These are phyloP conservation scores for Amblyjoppa fuscipennis DNA, from an alignment of 2,888 invertebrate species.

Conservation along the genomic window DNA sequence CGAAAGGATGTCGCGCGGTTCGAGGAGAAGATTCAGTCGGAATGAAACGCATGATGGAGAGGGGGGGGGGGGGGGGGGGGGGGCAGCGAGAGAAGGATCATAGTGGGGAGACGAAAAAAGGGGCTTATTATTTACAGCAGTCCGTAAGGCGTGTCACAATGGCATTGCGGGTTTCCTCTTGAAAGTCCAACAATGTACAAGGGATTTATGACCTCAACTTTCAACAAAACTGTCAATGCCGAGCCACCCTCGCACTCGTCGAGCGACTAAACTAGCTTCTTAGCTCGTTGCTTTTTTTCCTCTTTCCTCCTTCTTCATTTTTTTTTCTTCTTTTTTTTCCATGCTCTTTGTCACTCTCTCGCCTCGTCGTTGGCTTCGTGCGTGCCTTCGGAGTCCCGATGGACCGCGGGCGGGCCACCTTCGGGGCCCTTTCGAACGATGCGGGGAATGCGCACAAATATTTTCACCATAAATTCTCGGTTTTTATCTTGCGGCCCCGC, in stretches of 20 bases:
- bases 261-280: conserved; percentile 62
- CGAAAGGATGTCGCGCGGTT: conserved; percentile 15
- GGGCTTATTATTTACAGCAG: conserved; percentile 83
- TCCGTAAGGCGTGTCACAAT: conserved; percentile 83
- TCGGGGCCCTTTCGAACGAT: conserved; percentile 69
- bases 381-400: conserved; percentile 22
- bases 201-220: conserved; percentile 84
- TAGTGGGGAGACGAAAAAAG: conserved; percentile 58
- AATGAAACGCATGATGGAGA: conserved; percentile 59
- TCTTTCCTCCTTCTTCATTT: conserved; percentile 35
- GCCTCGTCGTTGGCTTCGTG: not conserved
- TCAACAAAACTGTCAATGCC: conserved; percentile 85
- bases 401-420: conserved; percentile 64
- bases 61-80: conserved; percentile 26
- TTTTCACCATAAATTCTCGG: conserved; percentile 81
- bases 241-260: conserved; percentile 65
- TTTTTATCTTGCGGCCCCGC: conserved; percentile 78
- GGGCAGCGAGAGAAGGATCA: conserved; percentile 21
- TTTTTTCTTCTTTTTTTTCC: conserved; percentile 47
- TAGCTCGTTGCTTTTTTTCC: conserved; percentile 36
- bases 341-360: conserved; percentile 59
- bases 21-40: conserved; percentile 48
- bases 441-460: conserved; percentile 80
- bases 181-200: conserved; percentile 83
- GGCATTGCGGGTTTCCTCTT: conserved; percentile 85